Evolutionary conservation across 2,888 invertebrate genomes (phyloP).

Genomic region (Euclidia mi): DNA sequence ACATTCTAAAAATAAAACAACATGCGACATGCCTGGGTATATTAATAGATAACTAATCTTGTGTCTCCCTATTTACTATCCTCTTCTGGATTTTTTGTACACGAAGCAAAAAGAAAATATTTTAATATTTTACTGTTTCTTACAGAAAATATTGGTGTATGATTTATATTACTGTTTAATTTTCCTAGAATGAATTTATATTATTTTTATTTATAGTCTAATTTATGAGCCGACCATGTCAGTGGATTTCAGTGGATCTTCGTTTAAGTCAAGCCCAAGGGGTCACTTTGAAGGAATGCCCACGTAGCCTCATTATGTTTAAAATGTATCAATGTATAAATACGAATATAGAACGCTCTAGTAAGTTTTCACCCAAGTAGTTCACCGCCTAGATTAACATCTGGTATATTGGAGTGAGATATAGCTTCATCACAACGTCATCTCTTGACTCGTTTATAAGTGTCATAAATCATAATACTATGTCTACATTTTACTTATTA

Average conservation of each 20-base stretch:
- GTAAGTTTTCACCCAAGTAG: slow-evolving; percentile 7
- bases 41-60: slow-evolving; percentile 50
- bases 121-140: background rate
- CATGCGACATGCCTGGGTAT: slow-evolving; percentile 49
- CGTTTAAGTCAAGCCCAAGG: background rate
- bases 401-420: slow-evolving; percentile 5
- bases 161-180: background rate
- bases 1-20: slow-evolving; percentile 51
- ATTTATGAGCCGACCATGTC: background rate
- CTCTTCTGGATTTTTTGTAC: slow-evolving; percentile 30
- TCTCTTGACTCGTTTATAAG: background rate
- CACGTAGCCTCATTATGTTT: background rate
- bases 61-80: slow-evolving; percentile 47
- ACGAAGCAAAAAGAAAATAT: background rate
- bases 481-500: background rate
- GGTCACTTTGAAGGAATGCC: background rate
- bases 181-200: background rate
- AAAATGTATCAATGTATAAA: slow-evolving; percentile 7
- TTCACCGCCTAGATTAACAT: slow-evolving; percentile 12
- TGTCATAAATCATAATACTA: background rate
- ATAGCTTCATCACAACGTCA: background rate
- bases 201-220: background rate
- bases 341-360: slow-evolving; percentile 3
- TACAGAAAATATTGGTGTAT: background rate
- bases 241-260: background rate